Conservation (phyloP, 2,888 invertebrate genomes). For the Aspidiotus destructor region DNA sequence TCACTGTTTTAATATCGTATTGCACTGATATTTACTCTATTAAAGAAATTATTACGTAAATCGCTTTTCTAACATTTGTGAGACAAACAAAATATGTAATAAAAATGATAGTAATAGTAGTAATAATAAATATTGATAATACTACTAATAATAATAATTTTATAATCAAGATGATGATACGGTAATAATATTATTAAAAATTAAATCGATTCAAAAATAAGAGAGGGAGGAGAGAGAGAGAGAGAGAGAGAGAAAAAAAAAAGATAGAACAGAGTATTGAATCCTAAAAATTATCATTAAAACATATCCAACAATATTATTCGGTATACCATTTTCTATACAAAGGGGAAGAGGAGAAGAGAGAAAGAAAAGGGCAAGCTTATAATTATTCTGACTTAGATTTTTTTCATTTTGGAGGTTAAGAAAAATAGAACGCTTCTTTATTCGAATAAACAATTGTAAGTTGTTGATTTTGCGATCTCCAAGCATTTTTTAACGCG, state of each 20-base stretch:
- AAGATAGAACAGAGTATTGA: slow-evolving; percentile 3
- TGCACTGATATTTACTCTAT: no score
- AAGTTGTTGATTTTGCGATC: not conserved
- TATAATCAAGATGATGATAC: no score
- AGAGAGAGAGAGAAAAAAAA: not conserved
- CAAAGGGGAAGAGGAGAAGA: not conserved
- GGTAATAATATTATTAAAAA: no score
- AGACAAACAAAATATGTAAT: no score
- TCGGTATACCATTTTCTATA: slow-evolving; percentile 23
- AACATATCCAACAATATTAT: slow-evolving; percentile 28
- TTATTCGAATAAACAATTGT: not conserved
- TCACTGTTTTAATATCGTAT: no score
- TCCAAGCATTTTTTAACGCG: not conserved
- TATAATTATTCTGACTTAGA: slow-evolving; percentile 31
- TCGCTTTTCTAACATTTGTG: no score
- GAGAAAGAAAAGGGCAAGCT: slow-evolving; percentile 20
- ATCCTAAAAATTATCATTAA: slow-evolving; percentile 22
- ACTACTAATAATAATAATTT: no score
- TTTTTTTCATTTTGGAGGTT: slow-evolving; percentile 25
- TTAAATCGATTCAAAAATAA: not conserved
- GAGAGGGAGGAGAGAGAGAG: not conserved
- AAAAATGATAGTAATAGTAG: no score
- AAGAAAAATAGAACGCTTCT: slow-evolving; percentile 19
- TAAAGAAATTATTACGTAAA: no score
- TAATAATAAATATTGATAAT: no score